These are phyloP conservation scores for Willisornis vidua DNA, from an alignment of 2,113 vertebrate genomes.

Conservation along the genomic window DNA sequence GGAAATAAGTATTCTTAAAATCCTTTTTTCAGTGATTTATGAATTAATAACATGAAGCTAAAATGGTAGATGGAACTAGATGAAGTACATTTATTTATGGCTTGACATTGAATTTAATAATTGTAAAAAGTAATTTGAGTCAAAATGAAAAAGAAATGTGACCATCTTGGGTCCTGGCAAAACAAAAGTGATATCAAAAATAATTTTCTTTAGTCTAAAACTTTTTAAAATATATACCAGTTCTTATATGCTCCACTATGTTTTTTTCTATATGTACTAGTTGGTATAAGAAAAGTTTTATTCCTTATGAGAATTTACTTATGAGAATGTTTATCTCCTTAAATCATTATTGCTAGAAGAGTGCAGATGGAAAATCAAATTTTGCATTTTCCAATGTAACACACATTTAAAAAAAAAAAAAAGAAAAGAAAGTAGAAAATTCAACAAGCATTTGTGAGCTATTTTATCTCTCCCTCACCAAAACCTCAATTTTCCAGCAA, in stretches of 20 bases:
- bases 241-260: not conserved
- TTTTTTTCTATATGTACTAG: not conserved
- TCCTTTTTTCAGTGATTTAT: slow-evolving; percentile 9
- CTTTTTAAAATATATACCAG: not conserved
- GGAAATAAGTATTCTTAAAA: not conserved
- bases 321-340: not conserved
- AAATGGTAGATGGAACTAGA: not conserved
- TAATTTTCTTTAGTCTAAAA: not conserved
- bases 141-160: slow-evolving; percentile 26
- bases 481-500: not conserved
- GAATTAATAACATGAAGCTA: slow-evolving; percentile 32
- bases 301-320: not conserved
- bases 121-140: slow-evolving; percentile 18
- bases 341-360: not conserved
- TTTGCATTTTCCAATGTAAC: not conserved
- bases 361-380: not conserved
- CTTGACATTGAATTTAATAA: slow-evolving; percentile 27
- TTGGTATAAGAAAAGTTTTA: not conserved
- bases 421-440: not conserved
- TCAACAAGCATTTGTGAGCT: not conserved
- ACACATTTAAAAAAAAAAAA: not conserved
- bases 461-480: not conserved
- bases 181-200: not conserved
- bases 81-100: slow-evolving; percentile 13
- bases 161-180: not conserved